Evolutionary conservation across 2,113 vertebrate species (phyloP).

Genomic region (Eretmochelys imbricata): DNA sequence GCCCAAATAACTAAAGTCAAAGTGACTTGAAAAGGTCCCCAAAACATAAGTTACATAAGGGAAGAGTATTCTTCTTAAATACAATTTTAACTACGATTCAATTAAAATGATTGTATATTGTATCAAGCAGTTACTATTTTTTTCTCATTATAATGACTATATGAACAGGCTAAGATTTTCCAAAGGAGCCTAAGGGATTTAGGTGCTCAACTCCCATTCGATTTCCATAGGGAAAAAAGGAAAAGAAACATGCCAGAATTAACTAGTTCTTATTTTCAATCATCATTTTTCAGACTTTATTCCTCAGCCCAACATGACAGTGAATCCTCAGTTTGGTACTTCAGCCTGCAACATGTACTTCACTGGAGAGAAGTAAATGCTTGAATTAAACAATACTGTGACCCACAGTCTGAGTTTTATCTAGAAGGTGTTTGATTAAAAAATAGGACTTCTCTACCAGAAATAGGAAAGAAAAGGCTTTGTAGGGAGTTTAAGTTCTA

Average conservation of each 20-base stretch:
- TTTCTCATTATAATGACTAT: not conserved
- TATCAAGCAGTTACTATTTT: not conserved
- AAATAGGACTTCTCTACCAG: accelerated
- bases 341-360: not conserved
- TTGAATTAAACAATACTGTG: not conserved
- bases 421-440: not conserved
- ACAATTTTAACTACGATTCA: not conserved
- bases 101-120: not conserved
- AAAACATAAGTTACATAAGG: too few relatives aligned
- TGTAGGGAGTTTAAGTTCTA: not conserved
- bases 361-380: not conserved
- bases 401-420: not conserved
- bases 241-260: not conserved
- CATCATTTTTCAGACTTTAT: not conserved
- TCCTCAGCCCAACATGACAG: not conserved
- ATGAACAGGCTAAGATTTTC: not conserved
- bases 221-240: not conserved
- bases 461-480: not conserved
- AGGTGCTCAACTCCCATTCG: not conserved
- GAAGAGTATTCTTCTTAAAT: not conserved
- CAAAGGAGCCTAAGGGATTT: not conserved
- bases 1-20: not conserved
- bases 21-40: not conserved
- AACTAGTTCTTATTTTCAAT: not conserved
- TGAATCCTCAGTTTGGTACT: not conserved